Evolutionary conservation across 1,140 invertebrate species (phyloP).

Genomic region (Ptiloglossa arizonensis): DNA sequence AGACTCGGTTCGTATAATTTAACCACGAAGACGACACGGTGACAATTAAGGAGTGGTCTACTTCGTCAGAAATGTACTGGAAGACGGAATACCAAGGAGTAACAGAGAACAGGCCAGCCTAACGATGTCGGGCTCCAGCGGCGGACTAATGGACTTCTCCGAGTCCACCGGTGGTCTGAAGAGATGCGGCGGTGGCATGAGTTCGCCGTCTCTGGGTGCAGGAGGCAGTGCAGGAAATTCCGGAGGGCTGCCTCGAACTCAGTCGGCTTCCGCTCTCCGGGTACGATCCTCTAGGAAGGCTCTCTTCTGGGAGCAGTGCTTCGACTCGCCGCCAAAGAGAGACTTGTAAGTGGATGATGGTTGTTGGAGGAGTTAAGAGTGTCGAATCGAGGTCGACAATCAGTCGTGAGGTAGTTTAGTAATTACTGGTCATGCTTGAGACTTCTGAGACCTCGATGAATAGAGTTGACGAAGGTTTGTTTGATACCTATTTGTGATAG

Average conservation of each 20-base stretch:
- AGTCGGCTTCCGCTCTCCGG: slow-evolving; percentile 89
- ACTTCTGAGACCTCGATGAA: background rate
- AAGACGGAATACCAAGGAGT: background rate
- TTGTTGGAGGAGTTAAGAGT: background rate
- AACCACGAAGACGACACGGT: background rate
- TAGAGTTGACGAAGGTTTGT: slow-evolving; percentile 1
- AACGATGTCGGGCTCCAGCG: slow-evolving; percentile 75
- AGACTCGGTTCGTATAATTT: background rate
- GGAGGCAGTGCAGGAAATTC: slow-evolving; percentile 62
- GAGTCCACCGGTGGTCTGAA: slow-evolving; percentile 79
- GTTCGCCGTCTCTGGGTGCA: slow-evolving; percentile 78
- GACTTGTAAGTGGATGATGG: slow-evolving; percentile 84
- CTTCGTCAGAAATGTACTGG: background rate
- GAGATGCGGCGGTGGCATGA: slow-evolving; percentile 82
- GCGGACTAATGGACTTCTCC: slow-evolving; percentile 76
- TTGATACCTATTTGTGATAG: too few relatives aligned
- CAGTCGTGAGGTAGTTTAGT: background rate
- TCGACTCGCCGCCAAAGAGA: slow-evolving; percentile 85
- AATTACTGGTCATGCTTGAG: background rate
- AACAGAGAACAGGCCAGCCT: slow-evolving; percentile 18
- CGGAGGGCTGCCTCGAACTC: slow-evolving; percentile 85
- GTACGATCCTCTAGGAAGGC: slow-evolving; percentile 85
- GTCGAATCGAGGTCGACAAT: slow-evolving; percentile 11
- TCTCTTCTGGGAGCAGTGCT: slow-evolving; percentile 91
- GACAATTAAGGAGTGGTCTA: too few relatives aligned